Conservation (phyloP, 2,797 vertebrate species). For the Enteromius paludinosus region DNA sequence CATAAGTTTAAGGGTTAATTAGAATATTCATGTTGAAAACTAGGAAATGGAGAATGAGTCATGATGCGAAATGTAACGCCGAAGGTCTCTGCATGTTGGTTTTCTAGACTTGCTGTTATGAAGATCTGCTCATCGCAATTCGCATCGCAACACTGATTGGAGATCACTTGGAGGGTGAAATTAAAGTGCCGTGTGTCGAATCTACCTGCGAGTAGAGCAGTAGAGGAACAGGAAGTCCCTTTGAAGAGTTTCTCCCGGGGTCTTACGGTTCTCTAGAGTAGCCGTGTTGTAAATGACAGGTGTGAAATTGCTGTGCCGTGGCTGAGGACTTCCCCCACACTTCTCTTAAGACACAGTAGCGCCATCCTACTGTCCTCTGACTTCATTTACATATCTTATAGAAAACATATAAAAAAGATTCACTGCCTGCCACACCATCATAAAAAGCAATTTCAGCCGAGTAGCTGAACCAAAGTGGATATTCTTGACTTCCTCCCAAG, state of each 20-base stretch:
- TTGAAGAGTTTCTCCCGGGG: constrained; percentile 30
- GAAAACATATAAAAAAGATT: constrained; percentile 63
- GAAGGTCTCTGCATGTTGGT: not conserved
- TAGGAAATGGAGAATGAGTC: not conserved
- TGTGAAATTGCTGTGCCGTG: constrained; percentile 33
- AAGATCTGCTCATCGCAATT: constrained; percentile 19
- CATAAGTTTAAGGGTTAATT: constrained; percentile 46
- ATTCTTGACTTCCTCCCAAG: constrained; percentile 50
- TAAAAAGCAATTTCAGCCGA: constrained; percentile 54
- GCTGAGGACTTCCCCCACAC: constrained; percentile 34
- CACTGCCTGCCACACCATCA: constrained; percentile 57
- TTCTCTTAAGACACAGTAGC: constrained; percentile 32
- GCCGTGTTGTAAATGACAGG: constrained; percentile 36
- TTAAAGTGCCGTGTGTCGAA: constrained; percentile 25
- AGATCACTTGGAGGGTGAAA: constrained; percentile 40
- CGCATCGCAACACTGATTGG: constrained; percentile 8
- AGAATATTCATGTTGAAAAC: constrained; percentile 35
- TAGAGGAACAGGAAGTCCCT: constrained; percentile 26
- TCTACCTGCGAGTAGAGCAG: constrained; percentile 15
- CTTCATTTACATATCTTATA: constrained; percentile 62
- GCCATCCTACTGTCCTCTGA: constrained; percentile 24
- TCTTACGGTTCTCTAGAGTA: not conserved
- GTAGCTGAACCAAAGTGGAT: constrained; percentile 47
- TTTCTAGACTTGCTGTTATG: not conserved
- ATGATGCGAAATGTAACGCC: not conserved